Evolutionary conservation across 2,888 invertebrate species (phyloP), one percentile per base, ranked within the genome.

Genomic region (Himalopsyche japonica): DNA sequence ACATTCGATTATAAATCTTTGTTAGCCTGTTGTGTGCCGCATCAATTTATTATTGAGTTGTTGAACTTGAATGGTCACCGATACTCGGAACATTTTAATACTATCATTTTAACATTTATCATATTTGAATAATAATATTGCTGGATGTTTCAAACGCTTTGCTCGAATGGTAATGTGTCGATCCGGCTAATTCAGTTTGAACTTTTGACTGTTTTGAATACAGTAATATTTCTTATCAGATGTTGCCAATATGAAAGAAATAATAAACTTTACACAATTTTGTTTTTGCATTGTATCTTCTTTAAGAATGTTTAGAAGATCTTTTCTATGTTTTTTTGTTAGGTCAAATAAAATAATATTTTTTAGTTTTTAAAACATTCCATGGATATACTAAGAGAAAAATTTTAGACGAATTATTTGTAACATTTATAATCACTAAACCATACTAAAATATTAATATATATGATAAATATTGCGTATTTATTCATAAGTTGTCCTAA

Each of bases 21-120:
- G 82, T 77, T 82, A 20, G 77, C 32, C 76, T 57, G 57, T 57
- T 57, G 57, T 20, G 20, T 57, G 57, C 57, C 76, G 77, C 82
- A 82, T 82, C 77, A 82, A 82, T 82, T 57, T 57, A 57, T 57
- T 57, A 57, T 57, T 82, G 77, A 82, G 82, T 77, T 82, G 82
- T 82, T 77, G 48, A 48, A 82, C 34, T 20, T 49, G 77, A 82
- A 82, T 82, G 76, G 82, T 77, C 82, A 57, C 34, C 47, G 80
- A 32, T 24, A 64, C 48, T 27, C 80, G 32, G n/a, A 57, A 77
- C 82, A 7, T 57, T 57, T 57, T 82, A 82, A 82, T 82, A 76
- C 82, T 82, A 82, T 82, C 82, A 82, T 47, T 82, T 82, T 34
- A 34, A 48, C 77, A 82, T 82, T 77, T 82, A 82, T 82, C 82